Percentiles rank a stretch among this genome's conserved stretches.
These are phyloP conservation scores for Trachythela sp. DNA, from an alignment of 64 coral and sea anemone species.

Conservation along the genomic window DNA sequence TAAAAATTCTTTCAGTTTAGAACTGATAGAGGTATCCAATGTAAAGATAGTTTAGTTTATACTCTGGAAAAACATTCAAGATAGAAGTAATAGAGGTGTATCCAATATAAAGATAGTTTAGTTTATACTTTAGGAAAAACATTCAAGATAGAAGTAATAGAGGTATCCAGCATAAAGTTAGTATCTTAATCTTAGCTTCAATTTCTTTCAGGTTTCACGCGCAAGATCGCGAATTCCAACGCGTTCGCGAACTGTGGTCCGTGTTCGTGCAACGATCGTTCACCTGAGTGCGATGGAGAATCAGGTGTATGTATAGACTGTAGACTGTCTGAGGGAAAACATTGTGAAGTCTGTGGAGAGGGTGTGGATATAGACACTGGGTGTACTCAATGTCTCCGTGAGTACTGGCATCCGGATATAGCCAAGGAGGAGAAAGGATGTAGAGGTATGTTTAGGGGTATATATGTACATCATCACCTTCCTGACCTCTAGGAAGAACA, in stretches of 20 bases:
- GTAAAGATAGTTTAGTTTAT: no score
- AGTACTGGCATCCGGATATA: conserved; percentile 62
- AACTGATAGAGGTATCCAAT: no score
- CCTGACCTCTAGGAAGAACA: no score
- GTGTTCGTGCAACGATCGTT: conserved; percentile 66
- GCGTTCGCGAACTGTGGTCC: conserved; percentile 41
- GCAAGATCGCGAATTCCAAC: neutral
- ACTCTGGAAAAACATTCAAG: no score
- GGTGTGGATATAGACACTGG: conserved; percentile 72
- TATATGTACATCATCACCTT: neutral
- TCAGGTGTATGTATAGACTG: conserved; percentile 71
- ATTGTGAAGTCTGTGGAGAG: conserved; percentile 63
- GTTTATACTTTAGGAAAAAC: no score
- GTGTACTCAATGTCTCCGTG: conserved; percentile 57
- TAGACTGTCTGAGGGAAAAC: conserved; percentile 64
- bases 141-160: no score
- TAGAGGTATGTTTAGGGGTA: conserved; percentile 39
- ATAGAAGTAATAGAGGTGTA: no score
- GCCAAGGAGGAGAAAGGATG: conserved; percentile 54
- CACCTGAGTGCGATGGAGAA: conserved; percentile 65
- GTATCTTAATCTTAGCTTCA: no score
- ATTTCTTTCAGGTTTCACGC: conserved; percentile 54
- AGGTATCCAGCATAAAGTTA: no score
- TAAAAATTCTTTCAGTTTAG: no score
- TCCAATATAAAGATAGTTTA: no score